These are phyloP conservation scores for Eospalax fontanierii DNA, from an alignment of 2,797 vertebrate genomes.

Conservation along the genomic window DNA sequence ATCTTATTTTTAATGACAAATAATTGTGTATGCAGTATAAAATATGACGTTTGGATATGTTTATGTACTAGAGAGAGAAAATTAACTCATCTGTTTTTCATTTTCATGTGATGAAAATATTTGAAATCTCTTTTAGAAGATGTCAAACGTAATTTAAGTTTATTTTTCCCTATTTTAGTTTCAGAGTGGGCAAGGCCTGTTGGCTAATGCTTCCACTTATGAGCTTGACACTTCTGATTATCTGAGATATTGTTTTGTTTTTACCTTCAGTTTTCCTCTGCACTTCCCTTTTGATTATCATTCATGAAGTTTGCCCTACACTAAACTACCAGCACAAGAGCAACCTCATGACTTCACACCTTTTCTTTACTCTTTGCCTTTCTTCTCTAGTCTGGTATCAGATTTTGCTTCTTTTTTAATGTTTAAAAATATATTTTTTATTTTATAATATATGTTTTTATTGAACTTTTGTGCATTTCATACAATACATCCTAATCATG, in stretches of 20 bases:
- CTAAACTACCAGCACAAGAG: not conserved
- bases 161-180: not conserved
- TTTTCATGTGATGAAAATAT: not conserved
- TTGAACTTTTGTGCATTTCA: no score
- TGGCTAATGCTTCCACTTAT: not conserved
- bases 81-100: not conserved
- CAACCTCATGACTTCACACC: not conserved
- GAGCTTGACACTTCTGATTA: not conserved
- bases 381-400: not conserved
- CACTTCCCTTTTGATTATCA: not conserved
- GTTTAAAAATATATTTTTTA: no score
- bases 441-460: no score
- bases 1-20: not conserved
- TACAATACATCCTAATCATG: no score
- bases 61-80: not conserved
- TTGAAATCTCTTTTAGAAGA: not conserved
- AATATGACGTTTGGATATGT: not conserved
- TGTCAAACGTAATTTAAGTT: not conserved
- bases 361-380: not conserved
- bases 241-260: constrained; percentile 23
- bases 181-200: not conserved
- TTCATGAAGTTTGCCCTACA: not conserved
- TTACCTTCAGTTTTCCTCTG: constrained; percentile 25
- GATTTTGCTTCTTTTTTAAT: not conserved
- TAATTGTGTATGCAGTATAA: not conserved